Percentiles rank a stretch among this genome's conserved stretches.
phyloP scores from a whole-genome alignment of 2,797 vertebrate species.

The Streptopelia turtur region DNA sequence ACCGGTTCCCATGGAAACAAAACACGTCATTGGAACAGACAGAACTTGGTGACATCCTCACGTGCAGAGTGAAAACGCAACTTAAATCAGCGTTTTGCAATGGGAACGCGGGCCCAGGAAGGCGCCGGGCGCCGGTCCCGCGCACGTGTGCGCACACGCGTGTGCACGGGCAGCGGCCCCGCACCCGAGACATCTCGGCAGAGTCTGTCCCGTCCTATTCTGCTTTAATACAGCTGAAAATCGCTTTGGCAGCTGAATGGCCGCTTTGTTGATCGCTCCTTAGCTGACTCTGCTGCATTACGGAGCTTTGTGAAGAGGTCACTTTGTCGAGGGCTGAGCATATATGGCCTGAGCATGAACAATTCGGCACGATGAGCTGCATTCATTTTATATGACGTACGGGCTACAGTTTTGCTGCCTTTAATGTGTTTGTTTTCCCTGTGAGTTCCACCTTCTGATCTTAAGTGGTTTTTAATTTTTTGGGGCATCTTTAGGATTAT shows the following conservation, averaged over 20 bases:
- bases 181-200: too few relatives aligned
- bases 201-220: background rate
- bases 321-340: conserved; percentile 57
- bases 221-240: conserved; percentile 54
- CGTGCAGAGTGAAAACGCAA: background rate
- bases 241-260: conserved; percentile 69
- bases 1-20: conserved; percentile 58
- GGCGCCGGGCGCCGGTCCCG: accelerated
- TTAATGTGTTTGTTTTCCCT: background rate
- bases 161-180: background rate
- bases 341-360: conserved; percentile 41
- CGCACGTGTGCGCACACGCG: background rate
- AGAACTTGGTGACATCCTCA: background rate
- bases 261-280: conserved; percentile 59
- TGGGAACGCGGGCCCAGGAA: background rate
- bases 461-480: background rate
- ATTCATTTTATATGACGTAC: background rate
- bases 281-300: conserved; percentile 51
- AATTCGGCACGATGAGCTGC: conserved; percentile 3
- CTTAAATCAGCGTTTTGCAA: background rate
- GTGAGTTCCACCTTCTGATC: background rate
- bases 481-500: background rate
- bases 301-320: conserved; percentile 56
- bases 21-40: background rate
- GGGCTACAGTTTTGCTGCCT: background rate